Evolutionary conservation across 2,888 invertebrate species (phyloP), one percentile per base, ranked within the genome.

Genomic region (Hirtodrosophila trivittata): DNA sequence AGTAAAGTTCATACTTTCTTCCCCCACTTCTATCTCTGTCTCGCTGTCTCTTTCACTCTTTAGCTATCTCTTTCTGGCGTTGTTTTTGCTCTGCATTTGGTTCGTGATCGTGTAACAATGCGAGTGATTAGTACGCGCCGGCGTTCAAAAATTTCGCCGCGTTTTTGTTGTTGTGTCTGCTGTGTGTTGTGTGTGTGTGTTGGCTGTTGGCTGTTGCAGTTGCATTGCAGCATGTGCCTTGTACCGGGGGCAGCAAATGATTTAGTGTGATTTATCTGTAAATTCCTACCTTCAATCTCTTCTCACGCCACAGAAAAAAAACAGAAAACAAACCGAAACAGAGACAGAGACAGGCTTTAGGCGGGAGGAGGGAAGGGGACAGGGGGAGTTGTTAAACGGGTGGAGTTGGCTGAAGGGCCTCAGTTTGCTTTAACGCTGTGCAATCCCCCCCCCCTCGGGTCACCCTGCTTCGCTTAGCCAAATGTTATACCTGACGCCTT

Each of bases 241-340:
- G 60, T 52, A 68, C 80, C 71, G 75, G 60, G 58, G 59, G 57
- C 67, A 43, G 66, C 71, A 88, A 88, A 81, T 81, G 87, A 88
- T 87, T 88, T 88, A 85, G 86, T 87, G 88, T 87, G 87, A 87
- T 87, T 87, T 87, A 87, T 87, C 87, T 87, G 87, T 74, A 81
- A 82, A 85, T 88, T 85, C 88, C 87, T 81, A 70, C 74, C 78
- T 87, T 87, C 83, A 88, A 87, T 87, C 87, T 87, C 87, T 88
- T 87, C 87, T 87, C 87, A 87, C 87, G 87, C 87, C 86, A 59
- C 86, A 75, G 58, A 45, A 62, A 10, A 41, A 45, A 39, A 45
- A 47, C 13, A 28, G 37, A 41, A 26, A 28, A 28, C 42, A 14
- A 10, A 32, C 21, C 10, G 18, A 37, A 54, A 1, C 21, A 28